These are phyloP conservation scores for Clarias magur DNA, from an alignment of 2,113 vertebrate genomes.

Conservation along the genomic window DNA sequence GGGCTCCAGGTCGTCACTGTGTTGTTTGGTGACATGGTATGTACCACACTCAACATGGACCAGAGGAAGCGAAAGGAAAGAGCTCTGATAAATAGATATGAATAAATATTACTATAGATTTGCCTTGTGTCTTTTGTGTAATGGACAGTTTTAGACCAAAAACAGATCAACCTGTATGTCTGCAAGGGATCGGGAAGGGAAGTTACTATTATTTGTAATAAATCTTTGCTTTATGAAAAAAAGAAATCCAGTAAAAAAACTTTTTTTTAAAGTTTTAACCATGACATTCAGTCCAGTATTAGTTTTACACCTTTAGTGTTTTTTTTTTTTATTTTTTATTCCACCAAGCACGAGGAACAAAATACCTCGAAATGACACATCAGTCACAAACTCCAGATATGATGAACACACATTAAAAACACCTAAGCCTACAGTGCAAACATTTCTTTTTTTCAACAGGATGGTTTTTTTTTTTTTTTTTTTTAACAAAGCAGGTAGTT, in stretches of 20 bases:
- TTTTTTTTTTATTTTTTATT: no score
- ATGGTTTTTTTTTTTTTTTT: not conserved
- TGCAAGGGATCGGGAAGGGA: not conserved
- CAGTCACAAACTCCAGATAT: not conserved
- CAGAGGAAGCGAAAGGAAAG: no score
- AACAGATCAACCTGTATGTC: not conserved
- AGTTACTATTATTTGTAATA: not conserved
- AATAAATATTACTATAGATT: not conserved
- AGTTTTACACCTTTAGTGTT: not conserved
- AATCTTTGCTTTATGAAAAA: not conserved
- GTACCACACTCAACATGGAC: no score
- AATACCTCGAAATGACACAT: not conserved
- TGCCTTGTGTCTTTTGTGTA: not conserved
- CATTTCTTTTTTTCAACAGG: not conserved
- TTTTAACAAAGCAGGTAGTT: not conserved
- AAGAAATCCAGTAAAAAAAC: not conserved
- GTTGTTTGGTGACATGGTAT: no score
- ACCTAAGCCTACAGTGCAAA: not conserved
- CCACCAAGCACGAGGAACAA: not conserved
- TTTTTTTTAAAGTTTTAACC: no score
- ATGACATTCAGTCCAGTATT: not conserved
- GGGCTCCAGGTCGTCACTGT: no score
- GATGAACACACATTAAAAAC: not conserved
- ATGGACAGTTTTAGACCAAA: not conserved
- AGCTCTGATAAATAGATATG: not conserved